Conservation (phyloP, 2,113 vertebrate species). For the Condylura cristata region DNA sequence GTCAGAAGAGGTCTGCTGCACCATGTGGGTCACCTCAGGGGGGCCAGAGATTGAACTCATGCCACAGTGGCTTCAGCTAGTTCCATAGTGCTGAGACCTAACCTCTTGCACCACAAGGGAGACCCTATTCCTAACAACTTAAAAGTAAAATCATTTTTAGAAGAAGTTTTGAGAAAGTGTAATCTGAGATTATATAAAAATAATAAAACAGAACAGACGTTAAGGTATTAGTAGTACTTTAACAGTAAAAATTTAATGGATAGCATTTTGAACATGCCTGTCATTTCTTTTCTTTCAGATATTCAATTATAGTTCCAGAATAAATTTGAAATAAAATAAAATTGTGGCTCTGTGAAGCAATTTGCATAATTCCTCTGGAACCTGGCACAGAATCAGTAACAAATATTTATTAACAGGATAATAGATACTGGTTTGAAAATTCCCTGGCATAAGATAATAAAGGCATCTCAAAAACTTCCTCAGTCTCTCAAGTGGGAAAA, state of each 20-base stretch:
- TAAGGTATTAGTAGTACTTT: not conserved
- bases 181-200: not conserved
- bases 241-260: not conserved
- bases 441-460: not conserved
- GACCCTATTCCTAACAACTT: not conserved
- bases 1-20: too few relatives aligned
- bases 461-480: not conserved
- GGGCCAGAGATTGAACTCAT: too few relatives aligned
- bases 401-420: not conserved
- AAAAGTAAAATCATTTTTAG: slow-evolving; percentile 27
- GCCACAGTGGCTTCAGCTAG: too few relatives aligned
- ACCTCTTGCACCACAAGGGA: too few relatives aligned
- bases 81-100: too few relatives aligned
- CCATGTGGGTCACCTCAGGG: too few relatives aligned
- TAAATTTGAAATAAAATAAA: slow-evolving; percentile 33
- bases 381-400: not conserved
- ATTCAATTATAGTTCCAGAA: not conserved
- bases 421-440: slow-evolving; percentile 25
- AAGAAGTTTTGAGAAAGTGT: not conserved
- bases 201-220: not conserved
- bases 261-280: not conserved
- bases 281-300: not conserved
- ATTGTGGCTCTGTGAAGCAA: not conserved
- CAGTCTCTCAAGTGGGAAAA: not conserved
- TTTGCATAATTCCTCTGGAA: not conserved